Percentiles rank a stretch among this genome's conserved stretches.
These are phyloP conservation scores for Onthophagus taurus DNA, from an alignment of 1,140 invertebrate species.

Conservation along the genomic window DNA sequence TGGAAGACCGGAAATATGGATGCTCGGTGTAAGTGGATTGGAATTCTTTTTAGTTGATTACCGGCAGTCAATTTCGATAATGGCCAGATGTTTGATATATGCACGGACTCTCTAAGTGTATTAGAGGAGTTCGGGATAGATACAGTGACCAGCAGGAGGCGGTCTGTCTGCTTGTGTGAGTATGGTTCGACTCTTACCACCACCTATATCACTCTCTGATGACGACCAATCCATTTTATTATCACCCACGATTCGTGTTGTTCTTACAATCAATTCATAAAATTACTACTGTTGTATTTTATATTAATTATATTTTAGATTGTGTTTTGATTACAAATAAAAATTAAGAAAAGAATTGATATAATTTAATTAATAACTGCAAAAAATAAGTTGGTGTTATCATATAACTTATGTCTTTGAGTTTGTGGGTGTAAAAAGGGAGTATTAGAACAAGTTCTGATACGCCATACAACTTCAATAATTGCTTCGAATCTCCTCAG, in stretches of 20 bases:
- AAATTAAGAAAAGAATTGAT: no score
- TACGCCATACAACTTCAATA: no score
- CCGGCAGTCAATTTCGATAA: slow-evolving; percentile 38
- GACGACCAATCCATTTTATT: slow-evolving; percentile 34
- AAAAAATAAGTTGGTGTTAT: no score
- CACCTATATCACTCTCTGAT: slow-evolving; percentile 22
- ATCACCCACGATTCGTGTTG: slow-evolving; percentile 33
- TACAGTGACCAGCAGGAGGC: no score
- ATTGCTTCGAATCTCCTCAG: no score
- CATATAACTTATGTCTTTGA: no score
- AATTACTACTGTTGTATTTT: no score
- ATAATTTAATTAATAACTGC: no score
- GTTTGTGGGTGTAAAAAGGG: no score
- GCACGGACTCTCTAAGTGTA: slow-evolving; percentile 33
- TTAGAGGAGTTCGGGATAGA: slow-evolving; percentile 34
- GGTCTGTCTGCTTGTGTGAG: background rate
- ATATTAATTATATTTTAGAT: no score
- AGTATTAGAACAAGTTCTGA: no score
- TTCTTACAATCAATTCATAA: slow-evolving; percentile 30
- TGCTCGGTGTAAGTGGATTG: slow-evolving; percentile 30
- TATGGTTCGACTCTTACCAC: background rate
- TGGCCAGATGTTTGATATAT: slow-evolving; percentile 39
- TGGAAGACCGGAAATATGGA: slow-evolving; percentile 17
- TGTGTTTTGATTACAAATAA: no score
- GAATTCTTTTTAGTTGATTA: slow-evolving; percentile 39